These are phyloP conservation scores for Odontamblyopus rebecca DNA, from an alignment of 2,797 vertebrate genomes.

Conservation along the genomic window DNA sequence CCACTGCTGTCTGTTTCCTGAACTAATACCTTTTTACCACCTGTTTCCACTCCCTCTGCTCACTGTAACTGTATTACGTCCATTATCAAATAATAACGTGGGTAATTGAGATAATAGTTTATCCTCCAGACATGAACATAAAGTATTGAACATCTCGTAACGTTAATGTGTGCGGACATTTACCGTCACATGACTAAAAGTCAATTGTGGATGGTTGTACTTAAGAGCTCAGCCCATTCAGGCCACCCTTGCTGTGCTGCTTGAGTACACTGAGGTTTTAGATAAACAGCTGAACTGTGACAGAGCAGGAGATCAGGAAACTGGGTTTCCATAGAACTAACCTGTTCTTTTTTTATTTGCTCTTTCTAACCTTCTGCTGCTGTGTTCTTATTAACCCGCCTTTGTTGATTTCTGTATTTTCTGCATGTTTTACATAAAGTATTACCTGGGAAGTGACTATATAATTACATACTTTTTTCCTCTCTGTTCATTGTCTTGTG, in stretches of 20 bases:
- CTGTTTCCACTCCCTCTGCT: conserved; percentile 23
- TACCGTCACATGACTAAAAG: conserved; percentile 1
- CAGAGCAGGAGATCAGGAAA: conserved; percentile 2
- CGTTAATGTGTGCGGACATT: neutral
- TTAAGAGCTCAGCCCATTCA: neutral
- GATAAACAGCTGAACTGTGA: conserved; percentile 3
- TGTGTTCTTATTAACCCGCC: conserved; percentile 14
- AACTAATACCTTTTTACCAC: conserved; percentile 18
- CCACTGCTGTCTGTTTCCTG: conserved; percentile 10
- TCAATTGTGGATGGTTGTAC: neutral
- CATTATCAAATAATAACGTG: neutral
- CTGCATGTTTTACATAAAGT: conserved; percentile 43
- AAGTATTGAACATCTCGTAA: neutral
- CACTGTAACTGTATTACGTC: neutral
- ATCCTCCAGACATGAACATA: neutral
- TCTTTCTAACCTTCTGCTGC: conserved; percentile 21
- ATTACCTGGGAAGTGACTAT: conserved; percentile 23
- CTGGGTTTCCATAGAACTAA: conserved; percentile 52
- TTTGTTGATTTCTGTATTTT: neutral
- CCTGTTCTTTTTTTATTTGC: conserved; percentile 18
- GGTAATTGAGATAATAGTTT: neutral
- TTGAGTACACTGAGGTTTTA: neutral
- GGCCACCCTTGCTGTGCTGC: neutral
- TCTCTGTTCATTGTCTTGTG: conserved; percentile 19
- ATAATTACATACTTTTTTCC: neutral